These are phyloP conservation scores for Aethina tumida DNA, from an alignment of 1,140 invertebrate species.

Conservation along the genomic window DNA sequence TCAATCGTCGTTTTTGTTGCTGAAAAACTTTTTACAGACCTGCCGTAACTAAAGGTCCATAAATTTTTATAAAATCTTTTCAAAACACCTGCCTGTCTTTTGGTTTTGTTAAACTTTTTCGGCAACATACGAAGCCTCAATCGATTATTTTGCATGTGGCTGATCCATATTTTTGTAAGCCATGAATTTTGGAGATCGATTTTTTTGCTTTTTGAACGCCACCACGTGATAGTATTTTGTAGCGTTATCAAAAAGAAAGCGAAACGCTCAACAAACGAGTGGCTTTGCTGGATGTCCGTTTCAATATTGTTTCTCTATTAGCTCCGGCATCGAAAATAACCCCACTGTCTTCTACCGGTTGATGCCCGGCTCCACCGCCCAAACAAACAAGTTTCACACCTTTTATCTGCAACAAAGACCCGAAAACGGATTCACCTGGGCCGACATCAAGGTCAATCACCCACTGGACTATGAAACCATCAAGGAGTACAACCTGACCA, in stretches of 20 bases:
- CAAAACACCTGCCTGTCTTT: constrained; percentile 6
- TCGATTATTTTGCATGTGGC: constrained; percentile 32
- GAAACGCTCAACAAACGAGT: no score
- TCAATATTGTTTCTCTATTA: constrained; percentile 39
- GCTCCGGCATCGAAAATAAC: constrained; percentile 92
- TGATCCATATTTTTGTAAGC: constrained; percentile 35
- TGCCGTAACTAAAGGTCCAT: no score
- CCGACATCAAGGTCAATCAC: constrained; percentile 93
- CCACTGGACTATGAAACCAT: constrained; percentile 90
- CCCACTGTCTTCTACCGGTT: constrained; percentile 89
- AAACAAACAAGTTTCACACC: constrained; percentile 91
- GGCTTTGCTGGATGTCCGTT: no score
- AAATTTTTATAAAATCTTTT: no score
- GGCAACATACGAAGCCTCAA: constrained; percentile 2
- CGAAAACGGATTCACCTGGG: constrained; percentile 85
- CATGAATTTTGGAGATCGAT: constrained; percentile 25
- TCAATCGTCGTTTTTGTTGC: neutral
- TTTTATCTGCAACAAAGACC: constrained; percentile 89
- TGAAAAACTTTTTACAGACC: neutral
- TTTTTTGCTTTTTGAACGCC: constrained; percentile 30
- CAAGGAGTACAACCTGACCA: constrained; percentile 91
- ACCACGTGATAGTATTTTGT: constrained; percentile 24
- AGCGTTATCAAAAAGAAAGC: no score
- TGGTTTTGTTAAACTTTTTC: constrained; percentile 10
- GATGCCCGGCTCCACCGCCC: constrained; percentile 88